Evolutionary conservation across 2,113 vertebrate species (phyloP), one percentile per base, ranked within the genome.

Genomic region (Paramormyrops kingsleyae): DNA sequence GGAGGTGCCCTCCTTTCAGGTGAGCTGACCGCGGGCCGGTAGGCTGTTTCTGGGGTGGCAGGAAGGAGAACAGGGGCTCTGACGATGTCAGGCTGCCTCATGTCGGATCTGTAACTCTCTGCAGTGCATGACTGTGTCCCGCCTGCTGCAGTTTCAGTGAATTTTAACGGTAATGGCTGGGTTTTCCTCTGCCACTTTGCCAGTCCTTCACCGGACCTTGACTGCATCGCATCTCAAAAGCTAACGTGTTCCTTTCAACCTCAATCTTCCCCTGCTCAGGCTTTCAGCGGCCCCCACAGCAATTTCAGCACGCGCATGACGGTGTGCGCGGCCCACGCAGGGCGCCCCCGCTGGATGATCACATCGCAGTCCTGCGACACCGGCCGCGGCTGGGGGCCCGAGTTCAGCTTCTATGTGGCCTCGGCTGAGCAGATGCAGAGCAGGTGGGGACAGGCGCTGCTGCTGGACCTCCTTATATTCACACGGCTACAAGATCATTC

Each of bases 271-370:
- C 62, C 12, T 4, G 35, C 56, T 92, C 94, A 99, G 98, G 98
- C 97, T 91, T 99, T 98, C 97, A 96, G 94, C 96, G 96, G 96
- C 95, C 97, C 97, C 95, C 95, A 95, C 94, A 96, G 96, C 95
- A 99, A 99, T 96, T 99, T 98, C 97, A 98, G 97, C 95, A 96
- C 93, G 95, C 97, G 96, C 96, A 97, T 99, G 96, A 98, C 97
- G 89, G 98, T 98, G 97, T 99, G 99, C 95, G 96, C 97, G 95
- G 99, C 98, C 95, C 97, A 95, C 96, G 96, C 96, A 94, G 98
- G 97, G 95, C 95, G 92, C 88, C 95, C 97, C 94, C 97, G 96
- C 95, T 99, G 98, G 98, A 98, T 99, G 98, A 94, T 99, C 95
- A 99, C 98, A 52, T 94, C 95, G 85, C 92, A 95, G 93, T 96